Percentiles rank a stretch among this genome's conserved stretches.
These are phyloP conservation scores for Polyommatus iphigenia DNA, from an alignment of 2,888 invertebrate species.

Conservation along the genomic window DNA sequence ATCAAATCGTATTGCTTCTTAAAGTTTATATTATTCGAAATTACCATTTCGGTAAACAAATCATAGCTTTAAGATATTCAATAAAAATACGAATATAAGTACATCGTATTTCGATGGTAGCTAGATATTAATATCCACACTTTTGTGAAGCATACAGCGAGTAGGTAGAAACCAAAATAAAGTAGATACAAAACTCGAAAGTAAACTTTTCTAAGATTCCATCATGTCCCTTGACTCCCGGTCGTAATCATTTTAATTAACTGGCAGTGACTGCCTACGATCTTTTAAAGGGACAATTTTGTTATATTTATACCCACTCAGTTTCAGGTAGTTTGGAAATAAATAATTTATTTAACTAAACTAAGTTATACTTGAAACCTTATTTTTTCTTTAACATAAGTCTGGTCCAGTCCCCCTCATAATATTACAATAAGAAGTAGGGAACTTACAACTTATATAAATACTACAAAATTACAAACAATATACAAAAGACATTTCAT, in stretches of 20 bases:
- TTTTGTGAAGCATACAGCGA: background rate
- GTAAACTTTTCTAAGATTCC: background rate
- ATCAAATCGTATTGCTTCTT: slow-evolving; percentile 24
- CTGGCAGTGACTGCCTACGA: background rate
- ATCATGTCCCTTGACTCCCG: background rate
- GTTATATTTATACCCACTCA: background rate
- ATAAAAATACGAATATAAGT: too few relatives aligned
- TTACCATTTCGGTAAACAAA: background rate
- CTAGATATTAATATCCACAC: background rate
- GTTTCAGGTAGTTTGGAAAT: too few relatives aligned
- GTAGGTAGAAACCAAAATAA: background rate
- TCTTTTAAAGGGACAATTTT: too few relatives aligned
- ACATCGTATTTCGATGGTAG: background rate
- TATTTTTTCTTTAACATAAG: too few relatives aligned
- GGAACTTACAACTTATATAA: too few relatives aligned
- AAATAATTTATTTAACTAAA: too few relatives aligned
- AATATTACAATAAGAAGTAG: background rate
- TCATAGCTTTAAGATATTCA: background rate
- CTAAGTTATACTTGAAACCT: too few relatives aligned
- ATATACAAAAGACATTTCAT: background rate
- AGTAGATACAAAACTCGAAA: background rate
- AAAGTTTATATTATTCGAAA: background rate
- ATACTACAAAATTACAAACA: background rate
- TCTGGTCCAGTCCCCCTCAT: too few relatives aligned
- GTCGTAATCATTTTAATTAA: background rate